Evolutionary conservation across 2,797 vertebrate genomes (phyloP).

Genomic region (Cyprinella venusta): DNA sequence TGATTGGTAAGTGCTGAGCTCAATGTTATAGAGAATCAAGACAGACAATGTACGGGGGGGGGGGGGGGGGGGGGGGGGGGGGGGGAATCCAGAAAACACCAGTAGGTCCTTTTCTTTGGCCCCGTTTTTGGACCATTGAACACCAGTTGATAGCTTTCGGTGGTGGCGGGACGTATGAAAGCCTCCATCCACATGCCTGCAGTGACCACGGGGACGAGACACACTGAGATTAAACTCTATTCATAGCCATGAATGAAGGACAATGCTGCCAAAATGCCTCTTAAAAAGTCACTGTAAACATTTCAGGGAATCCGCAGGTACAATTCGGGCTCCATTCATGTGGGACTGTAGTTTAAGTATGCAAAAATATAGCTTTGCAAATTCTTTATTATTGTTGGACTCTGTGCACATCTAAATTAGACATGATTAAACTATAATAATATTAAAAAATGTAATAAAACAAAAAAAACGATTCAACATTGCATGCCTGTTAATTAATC

Average conservation of each 20-base stretch:
- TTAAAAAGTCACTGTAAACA: constrained; percentile 73
- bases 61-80: background rate
- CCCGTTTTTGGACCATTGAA: constrained; percentile 63
- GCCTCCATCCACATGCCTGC: constrained; percentile 78
- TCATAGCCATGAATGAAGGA: constrained; percentile 80
- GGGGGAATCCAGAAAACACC: constrained; percentile 1
- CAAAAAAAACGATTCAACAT: accelerated
- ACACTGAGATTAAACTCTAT: constrained; percentile 76
- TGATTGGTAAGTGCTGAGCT: constrained; percentile 71
- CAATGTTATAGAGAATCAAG: constrained; percentile 71
- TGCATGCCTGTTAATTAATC: constrained; percentile 1
- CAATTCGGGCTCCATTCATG: constrained; percentile 50
- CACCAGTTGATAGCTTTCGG: constrained; percentile 75
- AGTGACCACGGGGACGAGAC: constrained; percentile 76
- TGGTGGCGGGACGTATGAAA: constrained; percentile 76
- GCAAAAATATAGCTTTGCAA: constrained; percentile 18
- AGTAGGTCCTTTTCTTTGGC: constrained; percentile 46
- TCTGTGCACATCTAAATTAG: background rate
- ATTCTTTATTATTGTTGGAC: background rate
- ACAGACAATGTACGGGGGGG: background rate
- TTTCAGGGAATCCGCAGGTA: constrained; percentile 76
- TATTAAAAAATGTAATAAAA: no score
- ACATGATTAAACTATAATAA: background rate
- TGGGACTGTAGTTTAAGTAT: constrained; percentile 8
- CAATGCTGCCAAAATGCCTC: constrained; percentile 69